Conservation (phyloP, 2,888 invertebrate genomes). For the Caradrina clavipalpis region DNA sequence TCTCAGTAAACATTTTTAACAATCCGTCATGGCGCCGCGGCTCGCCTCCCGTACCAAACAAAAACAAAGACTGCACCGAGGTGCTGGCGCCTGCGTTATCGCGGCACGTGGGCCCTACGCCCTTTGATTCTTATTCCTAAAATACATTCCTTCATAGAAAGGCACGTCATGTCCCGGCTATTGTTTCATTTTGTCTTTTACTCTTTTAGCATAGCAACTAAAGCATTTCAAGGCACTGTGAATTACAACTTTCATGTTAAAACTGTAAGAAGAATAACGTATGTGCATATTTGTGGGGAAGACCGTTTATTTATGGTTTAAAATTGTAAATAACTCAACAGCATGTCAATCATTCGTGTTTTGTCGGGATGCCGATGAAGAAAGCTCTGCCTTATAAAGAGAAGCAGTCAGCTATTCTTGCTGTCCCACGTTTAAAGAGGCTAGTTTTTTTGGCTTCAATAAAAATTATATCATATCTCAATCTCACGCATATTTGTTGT, state of each 20-base stretch:
- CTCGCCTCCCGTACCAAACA: slow-evolving; percentile 59
- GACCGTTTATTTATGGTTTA: slow-evolving; percentile 77
- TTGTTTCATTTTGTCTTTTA: slow-evolving; percentile 47
- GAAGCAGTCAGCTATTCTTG: slow-evolving; percentile 65
- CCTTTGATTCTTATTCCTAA: slow-evolving; percentile 79
- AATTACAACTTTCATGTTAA: slow-evolving; percentile 59
- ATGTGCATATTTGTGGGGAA: slow-evolving; percentile 73
- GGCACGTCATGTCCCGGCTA: slow-evolving; percentile 57
- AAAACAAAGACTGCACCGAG: slow-evolving; percentile 67
- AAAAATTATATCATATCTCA: slow-evolving; percentile 58
- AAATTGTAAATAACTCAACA: slow-evolving; percentile 75
- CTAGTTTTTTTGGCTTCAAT: slow-evolving; percentile 68
- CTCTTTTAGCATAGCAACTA: slow-evolving; percentile 25
- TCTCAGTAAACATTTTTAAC: slow-evolving; percentile 74
- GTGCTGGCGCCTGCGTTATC: slow-evolving; percentile 86
- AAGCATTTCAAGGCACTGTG: slow-evolving; percentile 20
- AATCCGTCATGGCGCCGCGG: slow-evolving; percentile 78
- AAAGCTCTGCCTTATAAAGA: slow-evolving; percentile 79
- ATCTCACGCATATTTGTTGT: slow-evolving; percentile 54
- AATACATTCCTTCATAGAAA: slow-evolving; percentile 77
- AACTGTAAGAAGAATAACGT: slow-evolving; percentile 66
- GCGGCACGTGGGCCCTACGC: slow-evolving; percentile 79
- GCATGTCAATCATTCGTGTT: slow-evolving; percentile 85
- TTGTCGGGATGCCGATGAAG: slow-evolving; percentile 79
- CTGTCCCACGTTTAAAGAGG: slow-evolving; percentile 63